Conservation (phyloP, 2,797 vertebrate species). For the Ataeniobius toweri region DNA sequence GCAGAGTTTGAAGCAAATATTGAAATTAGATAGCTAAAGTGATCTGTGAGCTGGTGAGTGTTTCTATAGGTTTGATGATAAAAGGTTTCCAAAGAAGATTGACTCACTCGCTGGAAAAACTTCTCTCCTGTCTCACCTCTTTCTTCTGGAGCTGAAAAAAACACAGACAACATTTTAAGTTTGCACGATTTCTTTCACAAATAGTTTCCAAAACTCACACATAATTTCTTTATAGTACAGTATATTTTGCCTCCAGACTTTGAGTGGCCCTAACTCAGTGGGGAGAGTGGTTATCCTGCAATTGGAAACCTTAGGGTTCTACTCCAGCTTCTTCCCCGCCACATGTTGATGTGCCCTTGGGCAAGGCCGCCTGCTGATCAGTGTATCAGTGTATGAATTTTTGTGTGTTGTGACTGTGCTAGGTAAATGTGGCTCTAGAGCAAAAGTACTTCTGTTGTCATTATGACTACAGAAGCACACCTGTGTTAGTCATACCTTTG, state of each 20-base stretch:
- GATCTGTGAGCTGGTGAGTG: constrained; percentile 28
- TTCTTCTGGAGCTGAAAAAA: constrained; percentile 71
- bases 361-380: neutral
- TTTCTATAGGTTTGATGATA: constrained; percentile 3
- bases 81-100: constrained; percentile 13
- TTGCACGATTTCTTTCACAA: neutral
- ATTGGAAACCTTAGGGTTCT: neutral
- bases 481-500: neutral
- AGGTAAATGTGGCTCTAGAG: too few species aligned
- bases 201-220: neutral
- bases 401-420: neutral
- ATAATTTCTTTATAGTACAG: neutral
- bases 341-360: neutral
- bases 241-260: constrained; percentile 15
- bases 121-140: constrained; percentile 74
- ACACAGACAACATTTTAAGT: neutral
- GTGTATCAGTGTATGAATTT: neutral
- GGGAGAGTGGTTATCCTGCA: neutral
- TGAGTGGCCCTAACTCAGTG: neutral
- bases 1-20: constrained; percentile 39
- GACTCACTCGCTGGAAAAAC: constrained; percentile 83
- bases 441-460: too few species aligned
- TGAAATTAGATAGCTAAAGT: constrained; percentile 22
- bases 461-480: too few species aligned
- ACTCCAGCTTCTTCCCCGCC: neutral